These are phyloP conservation scores for Galleria mellonella DNA, from an alignment of 1,140 invertebrate species.

Conservation along the genomic window DNA sequence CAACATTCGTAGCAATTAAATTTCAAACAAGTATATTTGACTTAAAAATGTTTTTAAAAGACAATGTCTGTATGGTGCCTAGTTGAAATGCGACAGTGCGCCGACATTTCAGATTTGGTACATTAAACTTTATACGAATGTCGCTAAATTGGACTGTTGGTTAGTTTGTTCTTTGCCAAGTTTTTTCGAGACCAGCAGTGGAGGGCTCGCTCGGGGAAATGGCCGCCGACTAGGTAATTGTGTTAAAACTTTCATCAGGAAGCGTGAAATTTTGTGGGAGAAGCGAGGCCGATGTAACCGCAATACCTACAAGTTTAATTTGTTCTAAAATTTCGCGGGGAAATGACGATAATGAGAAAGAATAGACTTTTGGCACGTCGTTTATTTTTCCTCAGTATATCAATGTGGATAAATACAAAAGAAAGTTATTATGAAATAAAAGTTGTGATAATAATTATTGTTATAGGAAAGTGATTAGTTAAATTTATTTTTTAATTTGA, in stretches of 20 bases:
- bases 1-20: too few species aligned
- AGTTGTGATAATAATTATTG: too few species aligned
- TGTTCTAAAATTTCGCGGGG: conserved; percentile 30
- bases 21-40: neutral
- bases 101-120: conserved; percentile 61
- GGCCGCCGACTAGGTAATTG: conserved; percentile 60
- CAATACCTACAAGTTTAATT: conserved; percentile 58
- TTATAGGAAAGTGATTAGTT: too few species aligned
- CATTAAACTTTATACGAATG: conserved; percentile 69
- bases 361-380: neutral
- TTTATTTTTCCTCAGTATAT: too few species aligned
- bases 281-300: conserved; percentile 40
- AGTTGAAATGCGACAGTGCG: conserved; percentile 49
- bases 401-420: neutral
- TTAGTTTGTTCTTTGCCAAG: conserved; percentile 69
- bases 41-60: conserved; percentile 4
- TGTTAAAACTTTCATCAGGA: conserved; percentile 69
- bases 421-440: neutral
- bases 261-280: conserved; percentile 63
- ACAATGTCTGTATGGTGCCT: conserved; percentile 7
- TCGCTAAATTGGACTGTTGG: conserved; percentile 63
- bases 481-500: too few species aligned
- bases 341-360: conserved; percentile 1
- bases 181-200: conserved; percentile 59
- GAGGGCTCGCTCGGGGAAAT: conserved; percentile 40